A percentile compares a stretch with the other conserved stretches of the same genome.
These are phyloP conservation scores for Callyntrura sp. DNA, from an alignment of 2,888 invertebrate species.

Conservation along the genomic window DNA sequence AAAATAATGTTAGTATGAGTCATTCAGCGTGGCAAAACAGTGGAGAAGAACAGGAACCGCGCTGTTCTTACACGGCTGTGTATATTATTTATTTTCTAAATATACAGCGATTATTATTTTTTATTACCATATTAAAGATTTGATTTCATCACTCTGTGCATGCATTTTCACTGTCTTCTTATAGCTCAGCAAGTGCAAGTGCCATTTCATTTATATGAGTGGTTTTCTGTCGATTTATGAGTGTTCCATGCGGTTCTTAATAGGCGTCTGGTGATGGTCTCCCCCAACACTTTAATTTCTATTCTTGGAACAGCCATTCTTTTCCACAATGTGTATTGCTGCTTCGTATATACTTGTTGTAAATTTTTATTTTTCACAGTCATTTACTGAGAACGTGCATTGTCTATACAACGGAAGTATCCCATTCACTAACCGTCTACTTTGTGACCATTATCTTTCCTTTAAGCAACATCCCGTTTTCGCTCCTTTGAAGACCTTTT, in stretches of 20 bases:
- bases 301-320: not conserved
- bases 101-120: not conserved
- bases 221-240: constrained; percentile 64
- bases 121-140: constrained; percentile 34
- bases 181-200: not conserved
- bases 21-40: not conserved
- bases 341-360: not conserved
- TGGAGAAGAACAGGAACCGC: not conserved
- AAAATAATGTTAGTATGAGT: constrained; percentile 24
- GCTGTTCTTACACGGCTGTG: not conserved
- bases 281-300: not conserved
- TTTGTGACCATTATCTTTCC: no score
- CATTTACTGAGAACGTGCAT: not conserved
- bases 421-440: not conserved
- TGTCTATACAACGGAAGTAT: not conserved
- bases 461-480: no score
- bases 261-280: constrained; percentile 32
- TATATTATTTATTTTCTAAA: no score
- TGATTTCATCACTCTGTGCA: constrained; percentile 26
- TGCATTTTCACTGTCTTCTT: not conserved
- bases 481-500: no score
- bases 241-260: constrained; percentile 42
- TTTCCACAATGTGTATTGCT: not conserved
- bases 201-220: constrained; percentile 32
- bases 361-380: constrained; percentile 18